Percentiles rank a stretch among this genome's conserved stretches.
phyloP scores from a whole-genome alignment of 1,140 invertebrate species.

The Tribolium castaneum region DNA sequence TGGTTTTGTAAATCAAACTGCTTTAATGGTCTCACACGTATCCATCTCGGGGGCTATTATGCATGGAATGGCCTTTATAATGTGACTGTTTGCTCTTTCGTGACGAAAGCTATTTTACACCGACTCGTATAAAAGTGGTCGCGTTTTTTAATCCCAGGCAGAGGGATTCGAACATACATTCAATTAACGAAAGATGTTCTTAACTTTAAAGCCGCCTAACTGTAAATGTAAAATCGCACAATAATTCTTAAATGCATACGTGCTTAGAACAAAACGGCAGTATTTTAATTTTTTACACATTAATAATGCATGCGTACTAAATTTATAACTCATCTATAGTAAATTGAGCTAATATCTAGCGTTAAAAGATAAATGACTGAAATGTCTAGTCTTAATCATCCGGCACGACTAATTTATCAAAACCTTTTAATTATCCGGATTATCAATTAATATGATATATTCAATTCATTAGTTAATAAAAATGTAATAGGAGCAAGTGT shows the following conservation, averaged over 20 bases:
- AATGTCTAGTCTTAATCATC: neutral
- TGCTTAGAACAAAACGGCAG: too few species aligned
- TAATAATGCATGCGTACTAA: neutral
- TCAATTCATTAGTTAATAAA: neutral
- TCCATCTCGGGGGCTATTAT: conserved; percentile 39
- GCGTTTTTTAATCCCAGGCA: conserved; percentile 12
- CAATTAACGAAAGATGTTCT: neutral
- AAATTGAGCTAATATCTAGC: neutral
- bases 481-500: neutral
- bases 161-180: neutral
- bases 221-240: too few species aligned
- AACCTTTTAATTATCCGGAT: neutral
- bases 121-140: conserved; percentile 1
- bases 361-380: neutral
- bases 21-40: conserved; percentile 57
- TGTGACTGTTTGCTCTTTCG: conserved; percentile 42
- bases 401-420: neutral
- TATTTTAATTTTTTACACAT: neutral
- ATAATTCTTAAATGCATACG: too few species aligned
- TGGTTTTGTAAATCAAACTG: conserved; percentile 65
- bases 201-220: too few species aligned
- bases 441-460: neutral
- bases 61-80: conserved; percentile 44
- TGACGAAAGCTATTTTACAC: conserved; percentile 38
- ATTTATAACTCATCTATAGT: neutral